A percentile compares a stretch with the other conserved stretches of the same genome.
phyloP scores from a whole-genome alignment of 2,113 vertebrate species.

The Tachycineta bicolor region DNA sequence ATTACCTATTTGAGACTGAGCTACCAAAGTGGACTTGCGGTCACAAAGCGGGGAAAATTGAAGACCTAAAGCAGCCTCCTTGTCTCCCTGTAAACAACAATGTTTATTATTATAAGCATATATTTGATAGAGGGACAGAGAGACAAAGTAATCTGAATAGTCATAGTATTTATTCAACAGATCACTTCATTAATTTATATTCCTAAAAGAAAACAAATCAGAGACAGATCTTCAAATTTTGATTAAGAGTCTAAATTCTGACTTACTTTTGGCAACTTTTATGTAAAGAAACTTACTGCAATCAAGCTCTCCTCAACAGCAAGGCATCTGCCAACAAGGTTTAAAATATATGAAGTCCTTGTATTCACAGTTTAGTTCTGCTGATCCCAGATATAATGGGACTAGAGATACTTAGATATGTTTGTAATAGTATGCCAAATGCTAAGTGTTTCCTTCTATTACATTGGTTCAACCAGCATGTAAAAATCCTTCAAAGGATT shows the following conservation, averaged over 20 bases:
- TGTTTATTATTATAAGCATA: not conserved
- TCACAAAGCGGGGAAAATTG: slow-evolving; percentile 97
- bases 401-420: not conserved
- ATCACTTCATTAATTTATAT: not conserved
- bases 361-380: not conserved
- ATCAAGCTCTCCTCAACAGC: not conserved
- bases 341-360: not conserved
- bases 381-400: not conserved
- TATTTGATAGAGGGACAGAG: not conserved
- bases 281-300: not conserved
- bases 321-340: not conserved
- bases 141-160: not conserved
- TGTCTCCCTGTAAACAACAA: slow-evolving; percentile 87
- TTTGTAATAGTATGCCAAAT: not conserved
- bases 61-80: slow-evolving; percentile 91
- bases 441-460: not conserved
- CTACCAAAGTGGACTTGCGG: slow-evolving; percentile 94
- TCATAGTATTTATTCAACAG: not conserved
- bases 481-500: not conserved
- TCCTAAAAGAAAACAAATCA: not conserved
- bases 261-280: not conserved
- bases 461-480: not conserved
- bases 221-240: not conserved
- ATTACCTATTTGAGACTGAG: slow-evolving; percentile 96
- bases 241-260: not conserved